Percentiles rank a stretch among this genome's conserved stretches.
phyloP scores from a whole-genome alignment of 2,113 vertebrate species.

The Apodemus sylvaticus region DNA sequence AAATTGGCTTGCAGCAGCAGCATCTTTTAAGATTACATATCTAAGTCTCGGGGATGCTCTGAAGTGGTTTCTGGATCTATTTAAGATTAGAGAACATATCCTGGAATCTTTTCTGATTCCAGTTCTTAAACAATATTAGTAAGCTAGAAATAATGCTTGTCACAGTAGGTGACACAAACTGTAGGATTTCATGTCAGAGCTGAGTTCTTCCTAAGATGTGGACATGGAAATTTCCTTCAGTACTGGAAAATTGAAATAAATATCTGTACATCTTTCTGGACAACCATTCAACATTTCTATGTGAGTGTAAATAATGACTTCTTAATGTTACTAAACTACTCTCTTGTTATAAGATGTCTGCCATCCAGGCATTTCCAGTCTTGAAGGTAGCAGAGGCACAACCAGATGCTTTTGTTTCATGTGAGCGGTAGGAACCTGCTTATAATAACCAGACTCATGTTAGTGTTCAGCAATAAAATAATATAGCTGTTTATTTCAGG shows the following conservation, averaged over 20 bases:
- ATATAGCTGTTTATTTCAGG: not conserved
- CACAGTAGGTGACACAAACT: not conserved
- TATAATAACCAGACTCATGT: not conserved
- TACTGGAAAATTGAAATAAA: not conserved
- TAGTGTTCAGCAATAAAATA: not conserved
- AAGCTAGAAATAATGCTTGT: not conserved
- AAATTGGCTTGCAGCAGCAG: not conserved
- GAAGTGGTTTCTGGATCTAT: not conserved
- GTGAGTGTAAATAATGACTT: not conserved
- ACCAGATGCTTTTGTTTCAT: fast-evolving
- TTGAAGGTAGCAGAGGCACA: fast-evolving
- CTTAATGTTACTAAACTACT: not conserved
- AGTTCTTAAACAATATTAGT: fast-evolving
- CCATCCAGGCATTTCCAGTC: not conserved
- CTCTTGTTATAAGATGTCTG: not conserved
- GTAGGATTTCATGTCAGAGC: not conserved
- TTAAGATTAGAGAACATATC: not conserved
- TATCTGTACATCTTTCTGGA: not conserved
- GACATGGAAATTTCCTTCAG: not conserved
- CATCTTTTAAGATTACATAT: not conserved
- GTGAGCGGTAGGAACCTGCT: not conserved
- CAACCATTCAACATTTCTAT: not conserved
- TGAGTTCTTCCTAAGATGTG: not conserved
- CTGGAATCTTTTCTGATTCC: not conserved
- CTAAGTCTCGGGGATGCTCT: not conserved